Evolutionary conservation across 2,113 vertebrate genomes (phyloP), one percentile per base, ranked within the genome.

Genomic region (Microtus montanus): DNA sequence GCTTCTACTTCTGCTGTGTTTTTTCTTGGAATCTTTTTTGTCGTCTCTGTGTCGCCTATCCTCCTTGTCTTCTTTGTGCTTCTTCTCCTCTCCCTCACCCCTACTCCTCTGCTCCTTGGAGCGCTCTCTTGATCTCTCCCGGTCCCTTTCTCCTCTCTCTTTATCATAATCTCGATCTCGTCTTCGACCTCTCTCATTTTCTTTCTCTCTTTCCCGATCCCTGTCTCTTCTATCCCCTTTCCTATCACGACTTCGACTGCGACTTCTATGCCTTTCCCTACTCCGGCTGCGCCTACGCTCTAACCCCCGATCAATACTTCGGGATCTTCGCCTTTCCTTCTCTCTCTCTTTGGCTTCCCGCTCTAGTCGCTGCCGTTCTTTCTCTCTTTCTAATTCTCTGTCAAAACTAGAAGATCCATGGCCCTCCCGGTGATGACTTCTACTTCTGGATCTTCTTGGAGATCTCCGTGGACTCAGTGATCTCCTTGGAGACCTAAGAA

Each of bases 141-240:
- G 96, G 78, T 99, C 99, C 95, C 98, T 99, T 79, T 99, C 99
- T 94, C 97, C 99, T 97, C 98, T 98, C 44, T 99, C 99, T 96
- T 99, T 99, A 83, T 99, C 99, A 68, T 99, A 99, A 63, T 99
- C 99, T 78, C 99, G 98, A 41, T 99, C 99, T 97, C 99, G 99
- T 96, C 98, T 99, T 96, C 98, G 99, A 94, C 98, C 99, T 71
- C 98, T 98, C 91, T 99, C 99, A 14, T 99, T 99, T 97, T 99
- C 99, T 19, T 99, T 98, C 90, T 99, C 99, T 41, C 98, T 98
- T 24, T 99, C 99, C 79, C 99, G 98, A 63, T 99, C 99, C 95
- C 99, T 99, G 90, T 99, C 99, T 97, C 98, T 99, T 96, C 99
- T 98, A 66, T 99, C 98, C 74, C 98, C 98, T 97, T 98, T 99